Percentiles rank a stretch among this genome's conserved stretches.
Conservation (phyloP, 2,888 invertebrate genomes). For the Ypsolopha sequella region DNA sequence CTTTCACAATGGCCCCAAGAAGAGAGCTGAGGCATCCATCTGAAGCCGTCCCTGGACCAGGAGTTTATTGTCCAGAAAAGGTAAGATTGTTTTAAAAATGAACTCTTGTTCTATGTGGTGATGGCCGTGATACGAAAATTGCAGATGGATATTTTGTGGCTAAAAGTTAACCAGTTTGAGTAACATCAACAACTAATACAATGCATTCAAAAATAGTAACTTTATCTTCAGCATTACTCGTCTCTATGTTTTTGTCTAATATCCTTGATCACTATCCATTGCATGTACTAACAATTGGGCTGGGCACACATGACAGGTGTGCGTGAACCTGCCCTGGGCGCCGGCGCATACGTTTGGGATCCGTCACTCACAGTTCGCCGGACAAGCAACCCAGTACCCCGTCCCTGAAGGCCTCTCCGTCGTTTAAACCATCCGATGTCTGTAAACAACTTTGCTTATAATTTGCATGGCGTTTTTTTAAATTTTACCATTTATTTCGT, state of each 20-base stretch:
- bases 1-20: constrained; percentile 85
- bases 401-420: constrained; percentile 50
- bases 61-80: constrained; percentile 77
- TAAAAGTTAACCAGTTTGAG: too few relatives aligned
- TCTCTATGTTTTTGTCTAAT: background rate
- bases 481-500: too few relatives aligned
- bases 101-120: background rate
- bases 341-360: constrained; percentile 85
- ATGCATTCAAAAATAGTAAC: too few relatives aligned
- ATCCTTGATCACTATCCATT: background rate
- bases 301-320: constrained; percentile 48
- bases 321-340: constrained; percentile 71
- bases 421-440: constrained; percentile 29
- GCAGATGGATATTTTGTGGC: background rate
- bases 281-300: constrained; percentile 22
- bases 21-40: constrained; percentile 46
- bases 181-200: too few relatives aligned
- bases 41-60: constrained; percentile 68
- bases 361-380: constrained; percentile 79
- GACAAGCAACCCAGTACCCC: constrained; percentile 53
- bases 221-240: too few relatives aligned
- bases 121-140: background rate
- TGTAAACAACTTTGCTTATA: constrained; percentile 24
- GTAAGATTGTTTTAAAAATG: constrained; percentile 19
- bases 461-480: too few relatives aligned